A percentile compares a stretch with the other conserved stretches of the same genome.
phyloP scores from a whole-genome alignment of 1,140 invertebrate genomes.

The Oedothorax gibbosus region DNA sequence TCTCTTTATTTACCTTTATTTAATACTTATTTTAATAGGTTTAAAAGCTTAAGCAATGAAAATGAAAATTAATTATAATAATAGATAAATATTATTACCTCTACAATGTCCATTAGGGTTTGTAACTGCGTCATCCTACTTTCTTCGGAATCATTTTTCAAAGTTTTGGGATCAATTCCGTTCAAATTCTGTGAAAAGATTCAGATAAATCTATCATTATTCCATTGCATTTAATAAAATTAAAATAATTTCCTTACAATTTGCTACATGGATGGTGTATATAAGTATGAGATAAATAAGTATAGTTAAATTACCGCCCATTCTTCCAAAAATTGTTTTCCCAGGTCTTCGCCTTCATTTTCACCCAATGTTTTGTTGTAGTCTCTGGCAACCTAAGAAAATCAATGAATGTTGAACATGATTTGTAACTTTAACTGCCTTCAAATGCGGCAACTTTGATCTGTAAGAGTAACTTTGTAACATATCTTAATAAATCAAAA shows the following conservation, averaged over 20 bases:
- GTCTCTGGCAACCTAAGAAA: conserved; percentile 72
- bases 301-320: conserved; percentile 63
- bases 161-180: conserved; percentile 62
- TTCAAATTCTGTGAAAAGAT: conserved; percentile 52
- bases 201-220: neutral
- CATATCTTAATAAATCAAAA: conserved; percentile 7
- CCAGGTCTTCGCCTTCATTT: conserved; percentile 62
- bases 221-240: no score
- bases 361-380: conserved; percentile 70
- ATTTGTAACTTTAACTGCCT: no score
- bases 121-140: conserved; percentile 62
- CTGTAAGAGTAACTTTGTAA: no score
- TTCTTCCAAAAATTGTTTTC: conserved; percentile 63
- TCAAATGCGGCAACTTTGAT: no score
- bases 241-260: no score
- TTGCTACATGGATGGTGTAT: no score
- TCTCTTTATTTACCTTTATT: no score
- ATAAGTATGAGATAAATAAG: neutral
- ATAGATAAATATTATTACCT: conserved; percentile 37
- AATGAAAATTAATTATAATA: neutral
- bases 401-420: neutral
- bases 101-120: conserved; percentile 63
- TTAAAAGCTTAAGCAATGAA: neutral
- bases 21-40: no score
- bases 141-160: conserved; percentile 61